Conservation (phyloP, 2,113 vertebrate genomes). For the Nycticorax nycticorax region DNA sequence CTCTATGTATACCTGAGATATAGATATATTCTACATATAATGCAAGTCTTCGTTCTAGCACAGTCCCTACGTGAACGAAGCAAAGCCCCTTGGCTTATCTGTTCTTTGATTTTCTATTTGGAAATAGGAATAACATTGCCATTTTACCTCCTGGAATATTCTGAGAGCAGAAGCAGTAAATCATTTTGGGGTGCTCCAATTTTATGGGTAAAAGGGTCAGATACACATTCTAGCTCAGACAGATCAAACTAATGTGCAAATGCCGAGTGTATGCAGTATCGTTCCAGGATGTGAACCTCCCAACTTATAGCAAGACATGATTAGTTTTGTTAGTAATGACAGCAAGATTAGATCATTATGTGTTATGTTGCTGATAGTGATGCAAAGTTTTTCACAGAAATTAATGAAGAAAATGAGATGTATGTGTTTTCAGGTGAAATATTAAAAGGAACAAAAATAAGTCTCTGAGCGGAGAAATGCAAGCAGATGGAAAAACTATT, state of each 20-base stretch:
- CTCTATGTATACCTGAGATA: background rate
- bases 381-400: background rate
- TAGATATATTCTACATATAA: background rate
- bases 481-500: conserved; percentile 3
- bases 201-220: background rate
- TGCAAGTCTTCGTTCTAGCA: background rate
- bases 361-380: background rate
- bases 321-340: background rate
- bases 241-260: background rate
- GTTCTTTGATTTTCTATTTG: background rate
- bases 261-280: background rate
- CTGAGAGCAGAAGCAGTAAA: background rate
- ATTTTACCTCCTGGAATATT: background rate
- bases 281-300: background rate
- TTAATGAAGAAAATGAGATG: background rate
- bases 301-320: background rate
- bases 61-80: background rate
- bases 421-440: background rate
- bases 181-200: background rate
- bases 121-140: background rate
- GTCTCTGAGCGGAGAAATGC: background rate
- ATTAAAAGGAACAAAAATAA: background rate
- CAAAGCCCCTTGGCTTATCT: background rate
- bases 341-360: background rate
- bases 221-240: background rate